These are phyloP conservation scores for Petrocephalus sullivani DNA, from an alignment of 2,797 vertebrate genomes.

Conservation along the genomic window DNA sequence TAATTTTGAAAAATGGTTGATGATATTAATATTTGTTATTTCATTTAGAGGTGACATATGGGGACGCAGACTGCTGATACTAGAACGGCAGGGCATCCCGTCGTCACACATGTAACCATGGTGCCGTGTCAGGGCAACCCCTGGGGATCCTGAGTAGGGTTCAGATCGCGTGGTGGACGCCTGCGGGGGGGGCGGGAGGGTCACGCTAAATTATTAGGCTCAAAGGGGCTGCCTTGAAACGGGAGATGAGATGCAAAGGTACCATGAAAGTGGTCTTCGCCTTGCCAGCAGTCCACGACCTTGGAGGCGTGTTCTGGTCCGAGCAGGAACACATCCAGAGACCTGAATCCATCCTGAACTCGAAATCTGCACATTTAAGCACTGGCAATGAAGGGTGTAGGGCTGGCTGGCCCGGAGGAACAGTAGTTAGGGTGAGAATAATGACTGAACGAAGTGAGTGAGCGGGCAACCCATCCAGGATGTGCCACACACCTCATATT, in stretches of 20 bases:
- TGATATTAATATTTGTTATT: background rate
- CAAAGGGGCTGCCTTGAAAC: slow-evolving; percentile 17
- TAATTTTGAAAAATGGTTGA: background rate
- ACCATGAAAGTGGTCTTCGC: background rate
- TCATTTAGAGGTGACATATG: background rate
- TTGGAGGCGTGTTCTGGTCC: background rate
- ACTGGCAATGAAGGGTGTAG: background rate
- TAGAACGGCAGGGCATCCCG: background rate
- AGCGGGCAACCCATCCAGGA: background rate
- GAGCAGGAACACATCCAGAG: background rate
- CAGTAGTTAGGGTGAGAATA: background rate
- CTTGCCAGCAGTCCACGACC: background rate
- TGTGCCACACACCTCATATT: background rate
- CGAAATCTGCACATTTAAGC: background rate
- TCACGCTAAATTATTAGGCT: slow-evolving; percentile 31
- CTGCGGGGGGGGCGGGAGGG: background rate
- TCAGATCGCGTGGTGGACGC: slow-evolving; percentile 12
- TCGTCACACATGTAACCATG: background rate
- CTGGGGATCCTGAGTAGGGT: background rate
- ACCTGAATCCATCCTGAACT: background rate
- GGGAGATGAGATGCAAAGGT: background rate
- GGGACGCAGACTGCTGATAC: background rate
- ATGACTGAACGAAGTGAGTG: background rate
- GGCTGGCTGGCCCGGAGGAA: background rate
- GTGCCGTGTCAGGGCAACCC: background rate